Conservation (phyloP, 2,888 invertebrate genomes). For the Tribolium freemani region DNA sequence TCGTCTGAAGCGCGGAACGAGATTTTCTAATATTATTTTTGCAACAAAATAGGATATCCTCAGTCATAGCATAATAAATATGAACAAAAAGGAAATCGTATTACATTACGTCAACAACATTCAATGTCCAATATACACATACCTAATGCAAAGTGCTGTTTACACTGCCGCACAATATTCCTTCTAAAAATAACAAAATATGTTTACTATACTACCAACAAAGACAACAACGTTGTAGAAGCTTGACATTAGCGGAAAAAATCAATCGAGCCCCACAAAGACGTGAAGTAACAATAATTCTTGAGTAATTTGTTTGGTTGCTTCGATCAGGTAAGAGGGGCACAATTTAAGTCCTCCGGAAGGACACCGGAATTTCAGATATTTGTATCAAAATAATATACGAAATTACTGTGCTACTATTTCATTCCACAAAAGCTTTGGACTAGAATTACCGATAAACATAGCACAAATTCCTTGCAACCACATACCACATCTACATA, state of each 20-base stretch:
- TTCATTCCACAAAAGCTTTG: conserved; percentile 37
- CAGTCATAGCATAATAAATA: conserved; percentile 25
- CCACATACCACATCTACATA: conserved; percentile 34
- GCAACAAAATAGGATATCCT: conserved; percentile 31
- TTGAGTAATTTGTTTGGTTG: neutral
- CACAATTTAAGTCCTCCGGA: conserved; percentile 2
- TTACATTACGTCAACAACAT: conserved; percentile 37
- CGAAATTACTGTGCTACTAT: conserved; percentile 28
- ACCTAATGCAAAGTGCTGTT: conserved; percentile 33
- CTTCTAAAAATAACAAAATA: conserved; percentile 24
- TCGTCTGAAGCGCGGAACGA: conserved; percentile 22
- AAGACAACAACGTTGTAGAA: neutral
- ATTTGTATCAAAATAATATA: conserved; percentile 39
- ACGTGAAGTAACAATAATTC: neutral
- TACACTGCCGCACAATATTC: conserved; percentile 20
- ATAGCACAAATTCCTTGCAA: conserved; percentile 30
- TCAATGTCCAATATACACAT: conserved; percentile 27
- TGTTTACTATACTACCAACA: conserved; percentile 1
- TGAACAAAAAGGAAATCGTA: conserved; percentile 33
- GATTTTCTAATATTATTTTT: conserved; percentile 40
- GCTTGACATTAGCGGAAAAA: neutral
- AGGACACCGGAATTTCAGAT: conserved; percentile 32
- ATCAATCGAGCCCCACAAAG: neutral
- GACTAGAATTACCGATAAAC: conserved; percentile 36
- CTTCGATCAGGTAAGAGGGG: conserved; percentile 18